Percentiles rank a stretch among this genome's conserved stretches.
Conservation (phyloP, 2,113 vertebrate genomes). For the Hippocampus barbouri region DNA sequence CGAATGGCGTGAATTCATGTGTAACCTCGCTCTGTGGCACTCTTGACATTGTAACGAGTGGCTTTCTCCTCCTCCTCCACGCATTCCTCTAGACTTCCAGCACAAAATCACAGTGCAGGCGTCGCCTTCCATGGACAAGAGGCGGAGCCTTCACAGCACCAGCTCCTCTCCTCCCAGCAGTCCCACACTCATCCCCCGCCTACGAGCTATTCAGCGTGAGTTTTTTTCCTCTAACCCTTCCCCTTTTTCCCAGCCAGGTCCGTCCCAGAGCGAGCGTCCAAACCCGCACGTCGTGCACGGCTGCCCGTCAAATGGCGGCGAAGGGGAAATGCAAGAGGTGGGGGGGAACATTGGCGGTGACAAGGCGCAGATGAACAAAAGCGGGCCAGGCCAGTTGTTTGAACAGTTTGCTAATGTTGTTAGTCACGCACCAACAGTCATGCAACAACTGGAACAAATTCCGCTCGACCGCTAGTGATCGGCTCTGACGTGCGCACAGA, state of each 20-base stretch:
- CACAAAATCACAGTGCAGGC: slow-evolving; percentile 98
- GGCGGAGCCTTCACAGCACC: slow-evolving; percentile 85
- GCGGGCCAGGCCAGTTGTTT: slow-evolving; percentile 52
- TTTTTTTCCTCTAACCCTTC: background rate
- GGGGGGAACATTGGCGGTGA: slow-evolving; percentile 22
- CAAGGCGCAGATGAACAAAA: slow-evolving; percentile 34
- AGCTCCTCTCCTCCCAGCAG: slow-evolving; percentile 89
- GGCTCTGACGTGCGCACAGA: slow-evolving; percentile 21
- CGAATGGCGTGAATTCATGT: background rate
- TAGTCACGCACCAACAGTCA: slow-evolving; percentile 41
- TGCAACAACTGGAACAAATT: slow-evolving; percentile 56
- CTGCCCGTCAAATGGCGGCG: slow-evolving; percentile 1
- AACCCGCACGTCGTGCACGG: background rate
- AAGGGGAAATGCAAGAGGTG: slow-evolving; percentile 4
- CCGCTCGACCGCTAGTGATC: slow-evolving; percentile 38
- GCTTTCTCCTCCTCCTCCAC: background rate
- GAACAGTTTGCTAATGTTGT: slow-evolving; percentile 57
- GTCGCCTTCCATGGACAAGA: slow-evolving; percentile 89
- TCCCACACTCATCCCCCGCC: slow-evolving; percentile 87
- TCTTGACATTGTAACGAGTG: background rate
- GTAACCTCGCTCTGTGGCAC: background rate
- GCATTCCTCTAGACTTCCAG: slow-evolving; percentile 81
- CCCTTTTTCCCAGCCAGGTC: background rate
- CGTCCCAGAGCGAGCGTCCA: slow-evolving; percentile 3
- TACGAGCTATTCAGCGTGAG: slow-evolving; percentile 92